Conservation (phyloP, 2,888 invertebrate species). For the Keiferia lycopersicella region DNA sequence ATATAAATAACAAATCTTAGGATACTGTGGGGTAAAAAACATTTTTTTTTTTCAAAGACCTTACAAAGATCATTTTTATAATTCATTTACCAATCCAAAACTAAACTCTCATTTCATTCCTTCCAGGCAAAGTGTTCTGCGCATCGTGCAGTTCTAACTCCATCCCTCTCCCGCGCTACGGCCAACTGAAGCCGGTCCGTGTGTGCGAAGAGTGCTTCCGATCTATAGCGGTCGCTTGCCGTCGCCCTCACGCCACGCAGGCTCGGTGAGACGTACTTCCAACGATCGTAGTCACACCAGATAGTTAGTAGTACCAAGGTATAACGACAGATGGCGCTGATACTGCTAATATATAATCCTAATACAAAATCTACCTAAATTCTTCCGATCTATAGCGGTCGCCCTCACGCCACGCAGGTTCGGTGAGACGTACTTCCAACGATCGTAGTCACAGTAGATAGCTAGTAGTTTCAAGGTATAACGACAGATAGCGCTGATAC, state of each 20-base stretch:
- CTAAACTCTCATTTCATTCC: background rate
- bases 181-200: slow-evolving; percentile 94
- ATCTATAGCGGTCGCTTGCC: slow-evolving; percentile 48
- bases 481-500: background rate
- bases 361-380: no score
- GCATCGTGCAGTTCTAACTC: slow-evolving; percentile 96
- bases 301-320: background rate
- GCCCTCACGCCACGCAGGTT: slow-evolving; percentile 35
- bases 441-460: background rate
- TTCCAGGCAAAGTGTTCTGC: slow-evolving; percentile 91
- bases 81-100: no score
- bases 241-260: slow-evolving; percentile 38
- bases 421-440: slow-evolving; percentile 47
- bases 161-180: slow-evolving; percentile 95
- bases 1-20: no score
- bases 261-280: slow-evolving; percentile 48
- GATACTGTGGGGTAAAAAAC: no score
- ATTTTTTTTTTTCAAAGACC: no score
- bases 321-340: background rate
- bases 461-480: background rate
- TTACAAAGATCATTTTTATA: no score
- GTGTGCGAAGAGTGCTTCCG: slow-evolving; percentile 94
- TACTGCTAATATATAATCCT: no score
- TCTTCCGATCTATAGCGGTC: slow-evolving; percentile 73
- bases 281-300: background rate